Base-by-base conservation (phyloP, 2,888 invertebrate species). In the Idaea dimidiata region DNA sequence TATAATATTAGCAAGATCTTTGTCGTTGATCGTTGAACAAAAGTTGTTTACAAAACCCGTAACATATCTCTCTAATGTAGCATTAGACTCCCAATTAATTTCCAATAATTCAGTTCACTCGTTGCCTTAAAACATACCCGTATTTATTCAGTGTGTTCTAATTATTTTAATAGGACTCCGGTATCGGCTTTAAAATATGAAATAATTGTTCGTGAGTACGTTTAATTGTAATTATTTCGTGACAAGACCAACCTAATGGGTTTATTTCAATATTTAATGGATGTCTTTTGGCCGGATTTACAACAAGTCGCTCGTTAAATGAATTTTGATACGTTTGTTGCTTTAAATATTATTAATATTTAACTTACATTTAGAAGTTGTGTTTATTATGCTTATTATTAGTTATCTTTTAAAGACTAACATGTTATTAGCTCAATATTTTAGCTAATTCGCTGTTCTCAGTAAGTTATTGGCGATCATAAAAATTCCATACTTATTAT, bases 181-280 rank as follows among this genome's bases (percentile, higher is more conserved):
- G 56, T 24, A 58, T 54, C 56, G 55, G 58, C 63, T 64, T 70
- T 71, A 70, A 70, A 71, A 67, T 66, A 68, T 70, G 66, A 66
- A 69, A 67, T 72, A 68, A 71, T 69, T 68, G 70, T 59, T 59
- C 58, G 60, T 59, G 43, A 61, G 66, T 59, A 54, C 62, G 62
- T 64, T 62, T 65, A 70, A 61, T 43, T 64, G 65, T 64, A 61
- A 66, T 67, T 67, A 70, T 63, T 60, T 57, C 43, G 62, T 66
- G 69, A 67, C 68, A 63, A 57, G 59, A 54, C 57, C 58, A 57
- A 60, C 66, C 65, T 64, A 68, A 71, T 66, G 58, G 59, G 57
- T 65, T 65, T 60, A 60, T 62, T 71, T 65, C 32, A 64, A 64
- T 67, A 66, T 64, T 68, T 64, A 62, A 65, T 68, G 43, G 43